Percentiles rank a stretch among this genome's conserved stretches.
These are phyloP conservation scores for Papilio machaon DNA, from an alignment of 1,140 invertebrate species.

Conservation along the genomic window DNA sequence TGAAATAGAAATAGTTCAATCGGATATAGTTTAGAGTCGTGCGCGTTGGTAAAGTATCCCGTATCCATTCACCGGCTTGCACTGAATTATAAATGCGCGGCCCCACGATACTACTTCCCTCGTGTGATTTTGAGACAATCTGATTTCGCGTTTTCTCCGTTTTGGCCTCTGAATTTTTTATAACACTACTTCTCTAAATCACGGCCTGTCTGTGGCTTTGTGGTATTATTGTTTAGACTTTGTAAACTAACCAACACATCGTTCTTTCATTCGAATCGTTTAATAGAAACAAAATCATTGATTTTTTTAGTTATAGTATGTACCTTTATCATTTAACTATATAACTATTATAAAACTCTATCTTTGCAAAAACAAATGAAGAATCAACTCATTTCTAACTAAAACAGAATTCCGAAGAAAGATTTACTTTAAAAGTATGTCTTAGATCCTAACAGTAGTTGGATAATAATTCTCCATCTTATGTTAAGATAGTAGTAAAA, in stretches of 20 bases:
- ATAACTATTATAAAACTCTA: neutral
- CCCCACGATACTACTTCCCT: slow-evolving; percentile 64
- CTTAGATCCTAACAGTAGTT: neutral
- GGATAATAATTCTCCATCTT: slow-evolving; percentile 12
- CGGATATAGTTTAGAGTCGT: slow-evolving; percentile 45
- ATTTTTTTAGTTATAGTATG: no score
- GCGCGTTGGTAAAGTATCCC: slow-evolving; percentile 54
- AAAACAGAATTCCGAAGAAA: neutral
- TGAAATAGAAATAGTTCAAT: slow-evolving; percentile 54
- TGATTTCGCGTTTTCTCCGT: slow-evolving; percentile 79
- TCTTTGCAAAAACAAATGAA: neutral
- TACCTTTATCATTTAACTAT: no score
- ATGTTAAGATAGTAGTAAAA: slow-evolving; percentile 41
- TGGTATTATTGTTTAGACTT: slow-evolving; percentile 56
- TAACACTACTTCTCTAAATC: slow-evolving; percentile 64
- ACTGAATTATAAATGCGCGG: slow-evolving; percentile 77
- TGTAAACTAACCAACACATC: slow-evolving; percentile 47
- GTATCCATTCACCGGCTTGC: slow-evolving; percentile 47
- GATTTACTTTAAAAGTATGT: no score
- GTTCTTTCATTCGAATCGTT: neutral
- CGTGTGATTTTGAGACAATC: slow-evolving; percentile 81
- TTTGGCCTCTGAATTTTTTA: slow-evolving; percentile 78
- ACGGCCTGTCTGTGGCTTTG: slow-evolving; percentile 63
- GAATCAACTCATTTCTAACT: neutral
- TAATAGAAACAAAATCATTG: neutral